Evolutionary conservation across 2,888 invertebrate species (phyloP), one percentile per base, ranked within the genome.

Genomic region (Mythimna impura): DNA sequence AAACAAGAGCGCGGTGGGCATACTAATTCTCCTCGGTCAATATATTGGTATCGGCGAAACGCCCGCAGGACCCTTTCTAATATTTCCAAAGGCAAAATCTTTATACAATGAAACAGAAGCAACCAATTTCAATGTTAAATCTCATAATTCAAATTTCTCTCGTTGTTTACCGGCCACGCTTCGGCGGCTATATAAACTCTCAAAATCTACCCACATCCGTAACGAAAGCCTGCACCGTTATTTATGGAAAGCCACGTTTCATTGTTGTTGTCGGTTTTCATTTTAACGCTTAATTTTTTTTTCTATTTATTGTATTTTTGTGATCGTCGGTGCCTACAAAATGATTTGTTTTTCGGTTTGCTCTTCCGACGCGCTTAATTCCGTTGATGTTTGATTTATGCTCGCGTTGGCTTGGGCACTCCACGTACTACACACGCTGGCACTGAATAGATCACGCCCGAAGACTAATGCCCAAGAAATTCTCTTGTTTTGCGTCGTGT

Each of bases 211-310:
- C 93, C 94, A 94, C 94, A 95, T 95, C 94, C 94, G 93, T 92
- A 92, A 92, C 92, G 93, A 94, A 94, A 94, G 94, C 93, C 92
- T 94, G 93, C 93, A 94, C 89, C 88, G 94, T 96, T 95, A 94
- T 96, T 95, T 95, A 95, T 95, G 94, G 91, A 92, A 92, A 94
- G 92, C 94, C 91, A 92, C 92, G 93, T 94, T 95, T 94, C 94
- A 94, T 95, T 95, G 93, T 95, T 94, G 93, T 93, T 94, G 94
- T 94, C 91, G 91, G 92, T 93, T 94, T 94, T 93, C 92, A 94
- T 95, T 95, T 94, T 90, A 92, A 91, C 93, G 92, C 92, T 94
- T 92, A 94, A 91, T 93, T 94, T 95, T 93, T 76, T 93, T 93
- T 91, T 86, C 80, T 88, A 91, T 92, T 88, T 93, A 91, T 92